phyloP scores from a whole-genome alignment of 1,140 invertebrate species.

The Saccostrea cuccullata region DNA sequence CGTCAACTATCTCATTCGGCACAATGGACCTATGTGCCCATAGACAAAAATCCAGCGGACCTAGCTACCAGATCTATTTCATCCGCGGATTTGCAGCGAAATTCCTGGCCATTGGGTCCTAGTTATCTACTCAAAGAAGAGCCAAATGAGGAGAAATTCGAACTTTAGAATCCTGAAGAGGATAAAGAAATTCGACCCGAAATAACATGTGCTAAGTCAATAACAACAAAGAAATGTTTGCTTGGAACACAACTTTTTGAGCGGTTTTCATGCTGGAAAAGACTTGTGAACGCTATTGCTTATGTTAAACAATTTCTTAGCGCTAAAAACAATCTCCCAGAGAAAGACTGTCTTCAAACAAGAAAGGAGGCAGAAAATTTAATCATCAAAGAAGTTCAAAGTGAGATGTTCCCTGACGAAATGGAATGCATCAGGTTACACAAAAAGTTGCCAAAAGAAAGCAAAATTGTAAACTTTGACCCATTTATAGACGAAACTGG shows the following conservation, averaged over 20 bases:
- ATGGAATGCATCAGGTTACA: background rate
- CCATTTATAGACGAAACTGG: slow-evolving; percentile 38
- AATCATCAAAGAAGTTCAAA: slow-evolving; percentile 37
- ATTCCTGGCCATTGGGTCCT: background rate
- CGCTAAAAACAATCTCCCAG: background rate
- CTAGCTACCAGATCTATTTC: background rate
- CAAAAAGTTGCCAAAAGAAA: slow-evolving; percentile 21
- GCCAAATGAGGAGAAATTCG: background rate
- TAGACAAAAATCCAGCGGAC: slow-evolving; percentile 28
- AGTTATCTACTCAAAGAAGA: background rate
- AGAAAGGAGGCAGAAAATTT: background rate
- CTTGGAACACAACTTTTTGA: slow-evolving; percentile 38
- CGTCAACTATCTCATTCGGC: background rate
- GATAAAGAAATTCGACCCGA: slow-evolving; percentile 38
- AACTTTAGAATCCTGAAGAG: background rate
- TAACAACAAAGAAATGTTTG: background rate
- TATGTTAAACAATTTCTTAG: background rate
- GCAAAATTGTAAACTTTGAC: background rate
- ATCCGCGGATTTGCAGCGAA: background rate
- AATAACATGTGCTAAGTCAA: slow-evolving; percentile 6
- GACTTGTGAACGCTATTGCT: slow-evolving; percentile 14
- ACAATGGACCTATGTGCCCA: background rate
- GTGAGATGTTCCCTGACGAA: slow-evolving; percentile 32
- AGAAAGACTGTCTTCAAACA: background rate
- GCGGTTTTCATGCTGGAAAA: slow-evolving; percentile 45